A percentile compares a stretch with the other conserved stretches of the same genome.
Evolutionary conservation across 2,797 vertebrate species (phyloP).

Genomic region (Bucorvus abyssinicus): DNA sequence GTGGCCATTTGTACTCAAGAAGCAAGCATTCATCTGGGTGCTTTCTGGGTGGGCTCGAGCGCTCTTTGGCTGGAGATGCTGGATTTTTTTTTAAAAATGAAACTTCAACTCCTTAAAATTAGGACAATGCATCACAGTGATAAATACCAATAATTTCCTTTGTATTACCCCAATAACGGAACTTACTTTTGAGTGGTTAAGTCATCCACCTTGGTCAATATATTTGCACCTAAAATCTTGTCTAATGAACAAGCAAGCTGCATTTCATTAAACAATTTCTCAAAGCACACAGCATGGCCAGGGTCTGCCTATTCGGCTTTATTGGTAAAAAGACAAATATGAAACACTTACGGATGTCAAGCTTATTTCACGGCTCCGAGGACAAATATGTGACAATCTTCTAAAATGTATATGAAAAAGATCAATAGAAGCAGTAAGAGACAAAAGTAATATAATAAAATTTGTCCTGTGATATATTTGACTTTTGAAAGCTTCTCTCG

Average conservation of each 20-base stretch:
- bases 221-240: not conserved
- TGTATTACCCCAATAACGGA: conserved; percentile 3
- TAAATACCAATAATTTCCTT: conserved; percentile 58
- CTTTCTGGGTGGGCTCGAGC: not conserved
- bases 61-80: not conserved
- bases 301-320: not conserved
- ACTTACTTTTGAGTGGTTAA: conserved; percentile 39
- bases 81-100: conserved; percentile 9
- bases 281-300: not conserved
- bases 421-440: conserved; percentile 39
- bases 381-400: not conserved
- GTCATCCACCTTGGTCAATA: conserved; percentile 17
- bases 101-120: conserved; percentile 4
- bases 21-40: not conserved
- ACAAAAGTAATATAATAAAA: conserved; percentile 13
- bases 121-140: conserved; percentile 56
- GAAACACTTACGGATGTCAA: not conserved
- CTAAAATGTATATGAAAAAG: not conserved
- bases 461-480: not conserved
- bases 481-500: not conserved
- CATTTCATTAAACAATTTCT: not conserved
- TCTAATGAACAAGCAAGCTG: not conserved
- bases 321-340: not conserved
- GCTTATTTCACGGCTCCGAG: conserved; percentile 6
- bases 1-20: not conserved